Evolutionary conservation across 1,140 invertebrate species (phyloP).

Genomic region (Lepidurus arcticus): DNA sequence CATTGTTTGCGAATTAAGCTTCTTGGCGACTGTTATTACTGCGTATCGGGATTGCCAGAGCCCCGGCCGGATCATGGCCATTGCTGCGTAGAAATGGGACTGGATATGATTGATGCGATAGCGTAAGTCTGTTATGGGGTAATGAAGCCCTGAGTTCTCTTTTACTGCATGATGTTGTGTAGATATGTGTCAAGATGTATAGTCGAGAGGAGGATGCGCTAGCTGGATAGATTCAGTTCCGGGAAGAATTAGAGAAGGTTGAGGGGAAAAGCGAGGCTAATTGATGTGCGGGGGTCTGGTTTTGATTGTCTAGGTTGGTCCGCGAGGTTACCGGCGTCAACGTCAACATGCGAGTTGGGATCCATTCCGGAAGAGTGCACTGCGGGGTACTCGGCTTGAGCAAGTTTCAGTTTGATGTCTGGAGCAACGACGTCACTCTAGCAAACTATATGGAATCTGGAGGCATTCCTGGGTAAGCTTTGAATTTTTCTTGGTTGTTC

Average conservation of each 20-base stretch:
- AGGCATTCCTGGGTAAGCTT: constrained; percentile 76
- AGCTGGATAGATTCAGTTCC: neutral
- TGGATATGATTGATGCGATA: constrained; percentile 95
- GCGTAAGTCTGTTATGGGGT: constrained; percentile 60
- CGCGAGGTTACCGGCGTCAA: constrained; percentile 83
- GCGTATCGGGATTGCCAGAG: constrained; percentile 83
- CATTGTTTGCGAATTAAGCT: constrained; percentile 88
- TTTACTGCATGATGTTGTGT: too few relatives aligned
- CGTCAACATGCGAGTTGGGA: constrained; percentile 92
- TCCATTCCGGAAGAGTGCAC: constrained; percentile 85
- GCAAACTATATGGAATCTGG: constrained; percentile 96
- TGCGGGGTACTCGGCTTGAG: constrained; percentile 87
- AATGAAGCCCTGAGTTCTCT: neutral
- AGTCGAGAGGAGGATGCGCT: neutral
- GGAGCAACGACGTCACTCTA: constrained; percentile 92
- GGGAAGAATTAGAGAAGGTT: neutral
- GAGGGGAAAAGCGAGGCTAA: neutral
- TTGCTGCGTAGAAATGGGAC: constrained; percentile 91
- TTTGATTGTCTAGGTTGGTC: constrained; percentile 57
- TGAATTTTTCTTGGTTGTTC: neutral
- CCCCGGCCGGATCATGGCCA: constrained; percentile 82
- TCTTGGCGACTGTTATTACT: constrained; percentile 92
- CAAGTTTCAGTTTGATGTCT: constrained; percentile 90
- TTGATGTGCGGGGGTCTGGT: neutral
- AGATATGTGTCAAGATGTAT: neutral